Percentiles rank a stretch among this genome's conserved stretches.
These are phyloP conservation scores for Adelognathus sp. DNA, from an alignment of 2,888 invertebrate genomes.

Conservation along the genomic window DNA sequence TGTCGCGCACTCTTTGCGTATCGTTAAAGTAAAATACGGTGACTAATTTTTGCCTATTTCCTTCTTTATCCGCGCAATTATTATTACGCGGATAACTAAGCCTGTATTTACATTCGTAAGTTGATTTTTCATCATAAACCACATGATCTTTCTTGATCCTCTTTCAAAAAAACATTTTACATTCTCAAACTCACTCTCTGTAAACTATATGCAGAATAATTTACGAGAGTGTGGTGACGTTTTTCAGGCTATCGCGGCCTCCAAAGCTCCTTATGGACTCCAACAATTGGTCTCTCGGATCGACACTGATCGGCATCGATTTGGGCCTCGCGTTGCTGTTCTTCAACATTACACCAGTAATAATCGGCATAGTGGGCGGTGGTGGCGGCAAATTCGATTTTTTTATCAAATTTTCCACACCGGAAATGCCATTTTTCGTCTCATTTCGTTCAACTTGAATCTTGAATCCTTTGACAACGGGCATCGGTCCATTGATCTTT, in stretches of 20 bases:
- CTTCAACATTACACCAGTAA: slow-evolving; percentile 78
- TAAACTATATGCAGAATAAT: too few relatives aligned
- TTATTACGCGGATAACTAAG: slow-evolving; percentile 30
- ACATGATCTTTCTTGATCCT: background rate
- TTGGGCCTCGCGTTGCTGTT: slow-evolving; percentile 71
- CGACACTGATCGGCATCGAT: slow-evolving; percentile 75
- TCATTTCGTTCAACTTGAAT: slow-evolving; percentile 42
- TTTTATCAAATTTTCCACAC: slow-evolving; percentile 26
- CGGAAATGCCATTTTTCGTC: slow-evolving; percentile 31
- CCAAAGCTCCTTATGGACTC: slow-evolving; percentile 89
- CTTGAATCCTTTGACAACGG: slow-evolving; percentile 72
- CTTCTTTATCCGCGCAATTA: too few relatives aligned
- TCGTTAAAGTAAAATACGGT: slow-evolving; percentile 53
- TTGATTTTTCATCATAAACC: background rate
- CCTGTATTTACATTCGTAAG: slow-evolving; percentile 50
- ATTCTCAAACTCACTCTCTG: too few relatives aligned
- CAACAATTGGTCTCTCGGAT: slow-evolving; percentile 86
- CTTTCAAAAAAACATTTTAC: background rate
- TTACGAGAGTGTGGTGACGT: slow-evolving; percentile 54
- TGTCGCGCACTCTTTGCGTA: slow-evolving; percentile 30
- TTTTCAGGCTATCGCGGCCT: slow-evolving; percentile 73
- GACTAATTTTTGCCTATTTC: slow-evolving; percentile 55
- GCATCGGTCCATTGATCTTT: slow-evolving; percentile 60
- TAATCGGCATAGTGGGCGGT: slow-evolving; percentile 77
- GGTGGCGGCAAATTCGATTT: slow-evolving; percentile 61